Conservation (phyloP, 2,113 vertebrate species). For the Chlamydotis undulata region DNA sequence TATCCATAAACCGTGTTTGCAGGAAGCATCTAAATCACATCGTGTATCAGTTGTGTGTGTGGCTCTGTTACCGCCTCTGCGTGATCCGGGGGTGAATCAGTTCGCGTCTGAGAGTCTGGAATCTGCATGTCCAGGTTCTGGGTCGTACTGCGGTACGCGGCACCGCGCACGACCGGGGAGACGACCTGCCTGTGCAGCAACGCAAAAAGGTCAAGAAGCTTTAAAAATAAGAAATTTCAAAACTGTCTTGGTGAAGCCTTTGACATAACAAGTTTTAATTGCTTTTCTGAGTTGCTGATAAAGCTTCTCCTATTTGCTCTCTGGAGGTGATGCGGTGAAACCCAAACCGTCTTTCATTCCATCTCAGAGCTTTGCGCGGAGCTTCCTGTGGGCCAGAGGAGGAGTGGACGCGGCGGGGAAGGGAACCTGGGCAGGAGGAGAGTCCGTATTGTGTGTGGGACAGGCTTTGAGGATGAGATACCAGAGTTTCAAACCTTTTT, state of each 20-base stretch:
- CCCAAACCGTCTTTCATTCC: background rate
- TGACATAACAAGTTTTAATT: background rate
- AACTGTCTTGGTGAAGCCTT: background rate
- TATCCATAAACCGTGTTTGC: constrained; percentile 25
- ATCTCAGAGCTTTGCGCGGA: accelerated
- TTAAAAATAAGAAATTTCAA: background rate
- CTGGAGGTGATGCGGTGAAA: background rate
- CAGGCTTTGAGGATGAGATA: background rate
- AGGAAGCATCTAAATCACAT: constrained; percentile 44
- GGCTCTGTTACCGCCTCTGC: background rate
- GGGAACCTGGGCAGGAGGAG: background rate
- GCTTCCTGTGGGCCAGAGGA: background rate
- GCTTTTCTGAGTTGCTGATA: background rate
- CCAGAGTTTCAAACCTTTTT: background rate
- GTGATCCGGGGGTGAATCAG: constrained; percentile 20
- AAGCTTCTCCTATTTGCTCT: background rate
- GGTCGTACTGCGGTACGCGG: background rate
- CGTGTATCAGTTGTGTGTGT: background rate
- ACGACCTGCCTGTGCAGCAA: background rate
- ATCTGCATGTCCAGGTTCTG: background rate
- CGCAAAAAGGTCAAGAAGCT: background rate
- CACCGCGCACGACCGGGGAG: accelerated
- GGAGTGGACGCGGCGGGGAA: accelerated
- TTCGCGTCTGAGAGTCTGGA: background rate
- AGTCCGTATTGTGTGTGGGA: background rate